Conservation (phyloP, 2,888 invertebrate genomes). For the Reticulitermes lucifugus region DNA sequence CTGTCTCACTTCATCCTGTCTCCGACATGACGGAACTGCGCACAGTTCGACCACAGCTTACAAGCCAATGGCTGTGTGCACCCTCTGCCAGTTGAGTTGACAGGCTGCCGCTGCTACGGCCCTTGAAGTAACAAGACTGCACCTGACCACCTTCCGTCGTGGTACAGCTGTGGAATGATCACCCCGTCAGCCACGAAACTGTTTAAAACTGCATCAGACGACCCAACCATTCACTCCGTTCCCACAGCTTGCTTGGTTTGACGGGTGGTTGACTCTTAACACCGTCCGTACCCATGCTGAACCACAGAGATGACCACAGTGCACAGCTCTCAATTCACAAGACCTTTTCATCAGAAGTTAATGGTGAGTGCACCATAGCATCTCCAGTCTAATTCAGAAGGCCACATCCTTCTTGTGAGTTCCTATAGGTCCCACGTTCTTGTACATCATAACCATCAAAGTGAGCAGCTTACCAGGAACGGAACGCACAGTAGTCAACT, state of each 20-base stretch:
- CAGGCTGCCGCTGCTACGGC: background rate
- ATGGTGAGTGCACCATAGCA: background rate
- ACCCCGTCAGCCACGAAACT: slow-evolving; percentile 9
- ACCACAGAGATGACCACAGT: background rate
- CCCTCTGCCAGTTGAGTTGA: too few species aligned
- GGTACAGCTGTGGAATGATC: background rate
- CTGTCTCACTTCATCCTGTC: too few species aligned
- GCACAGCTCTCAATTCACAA: background rate
- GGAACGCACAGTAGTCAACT: too few species aligned
- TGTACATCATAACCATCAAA: too few species aligned
- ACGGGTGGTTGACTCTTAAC: background rate
- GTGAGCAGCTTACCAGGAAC: too few species aligned
- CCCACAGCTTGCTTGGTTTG: background rate
- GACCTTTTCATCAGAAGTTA: background rate
- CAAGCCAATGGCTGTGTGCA: too few species aligned
- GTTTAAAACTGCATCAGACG: slow-evolving; percentile 10
- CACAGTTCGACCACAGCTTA: too few species aligned
- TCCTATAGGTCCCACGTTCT: too few species aligned
- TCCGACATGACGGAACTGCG: too few species aligned
- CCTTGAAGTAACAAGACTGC: background rate
- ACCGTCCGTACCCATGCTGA: background rate
- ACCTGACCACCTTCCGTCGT: background rate
- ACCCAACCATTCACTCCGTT: background rate
- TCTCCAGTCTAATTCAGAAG: too few species aligned
- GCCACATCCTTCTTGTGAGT: too few species aligned